Evolutionary conservation across 1,140 invertebrate genomes (phyloP).

Genomic region (Aphelenchoides besseyi): DNA sequence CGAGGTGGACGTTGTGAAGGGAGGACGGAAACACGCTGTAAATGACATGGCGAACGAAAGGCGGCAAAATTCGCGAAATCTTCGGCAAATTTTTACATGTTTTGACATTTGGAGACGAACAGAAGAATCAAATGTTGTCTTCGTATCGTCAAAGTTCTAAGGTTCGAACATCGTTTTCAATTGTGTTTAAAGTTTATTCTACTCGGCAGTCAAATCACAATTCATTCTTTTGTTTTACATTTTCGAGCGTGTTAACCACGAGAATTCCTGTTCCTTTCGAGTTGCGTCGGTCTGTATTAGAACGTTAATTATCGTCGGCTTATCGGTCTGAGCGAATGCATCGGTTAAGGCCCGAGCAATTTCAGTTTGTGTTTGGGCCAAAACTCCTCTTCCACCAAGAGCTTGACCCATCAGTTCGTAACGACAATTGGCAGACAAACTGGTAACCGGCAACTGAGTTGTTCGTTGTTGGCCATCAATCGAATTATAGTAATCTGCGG

Average conservation of each 20-base stretch:
- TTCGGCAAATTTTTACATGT: not conserved
- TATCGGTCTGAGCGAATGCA: conserved; percentile 70
- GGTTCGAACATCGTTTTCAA: not conserved
- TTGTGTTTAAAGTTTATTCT: not conserved
- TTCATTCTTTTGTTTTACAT: conserved; percentile 66
- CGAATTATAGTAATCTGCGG: conserved; percentile 3
- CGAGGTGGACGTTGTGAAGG: not conserved
- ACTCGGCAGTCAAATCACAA: not conserved
- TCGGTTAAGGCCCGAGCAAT: conserved; percentile 71
- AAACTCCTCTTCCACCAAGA: conserved; percentile 76
- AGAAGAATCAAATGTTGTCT: not conserved
- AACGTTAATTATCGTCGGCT: conserved; percentile 82
- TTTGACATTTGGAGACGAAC: not conserved
- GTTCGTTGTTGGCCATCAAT: not conserved
- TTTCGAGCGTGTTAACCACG: conserved; percentile 86
- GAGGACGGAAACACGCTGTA: too few species aligned
- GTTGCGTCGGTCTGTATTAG: conserved; percentile 81
- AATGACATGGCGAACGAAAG: not conserved
- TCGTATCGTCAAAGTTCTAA: not conserved
- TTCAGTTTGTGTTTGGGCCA: conserved; percentile 75
- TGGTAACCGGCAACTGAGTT: conserved; percentile 72
- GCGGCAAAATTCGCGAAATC: not conserved
- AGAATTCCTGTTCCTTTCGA: conserved; percentile 77
- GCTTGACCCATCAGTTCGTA: conserved; percentile 87
- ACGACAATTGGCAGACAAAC: conserved; percentile 73